Conservation (phyloP, 2,888 invertebrate species). For the Trichacis sp. region DNA sequence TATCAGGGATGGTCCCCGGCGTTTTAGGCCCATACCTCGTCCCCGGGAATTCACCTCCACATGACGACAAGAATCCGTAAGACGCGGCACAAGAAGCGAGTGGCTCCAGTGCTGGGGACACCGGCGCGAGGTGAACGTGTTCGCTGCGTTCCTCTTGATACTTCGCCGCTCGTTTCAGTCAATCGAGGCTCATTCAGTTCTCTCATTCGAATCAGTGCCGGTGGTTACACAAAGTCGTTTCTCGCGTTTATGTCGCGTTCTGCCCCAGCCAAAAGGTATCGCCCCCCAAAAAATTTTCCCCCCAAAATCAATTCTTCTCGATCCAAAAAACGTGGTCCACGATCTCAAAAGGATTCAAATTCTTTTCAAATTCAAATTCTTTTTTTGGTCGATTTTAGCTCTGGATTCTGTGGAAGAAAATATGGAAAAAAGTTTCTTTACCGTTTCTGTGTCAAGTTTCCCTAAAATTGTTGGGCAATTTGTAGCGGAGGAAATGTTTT, state of each 20-base stretch:
- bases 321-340: too few relatives aligned
- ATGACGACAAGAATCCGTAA: slow-evolving; percentile 36
- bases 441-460: slow-evolving; percentile 2
- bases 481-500: not conserved
- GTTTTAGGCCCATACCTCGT: too few relatives aligned
- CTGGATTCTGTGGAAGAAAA: too few relatives aligned
- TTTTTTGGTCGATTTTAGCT: not conserved
- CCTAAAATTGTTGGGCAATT: not conserved
- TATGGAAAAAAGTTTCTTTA: too few relatives aligned
- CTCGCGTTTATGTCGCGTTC: not conserved
- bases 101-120: slow-evolving; percentile 38
- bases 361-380: not conserved
- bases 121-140: slow-evolving; percentile 45
- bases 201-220: not conserved
- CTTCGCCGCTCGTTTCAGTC: slow-evolving; percentile 31
- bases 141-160: slow-evolving; percentile 38
- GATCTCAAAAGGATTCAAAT: too few relatives aligned
- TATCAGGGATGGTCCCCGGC: too few relatives aligned
- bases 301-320: too few relatives aligned
- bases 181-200: slow-evolving; percentile 30
- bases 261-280: too few relatives aligned
- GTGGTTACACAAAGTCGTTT: too few relatives aligned
- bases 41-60: slow-evolving; percentile 38
- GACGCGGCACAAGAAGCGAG: slow-evolving; percentile 35
- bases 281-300: not conserved